Evolutionary conservation across 53 echinoderm and acorn worm species (phyloP).

Genomic region (Astropecten irregularis): DNA sequence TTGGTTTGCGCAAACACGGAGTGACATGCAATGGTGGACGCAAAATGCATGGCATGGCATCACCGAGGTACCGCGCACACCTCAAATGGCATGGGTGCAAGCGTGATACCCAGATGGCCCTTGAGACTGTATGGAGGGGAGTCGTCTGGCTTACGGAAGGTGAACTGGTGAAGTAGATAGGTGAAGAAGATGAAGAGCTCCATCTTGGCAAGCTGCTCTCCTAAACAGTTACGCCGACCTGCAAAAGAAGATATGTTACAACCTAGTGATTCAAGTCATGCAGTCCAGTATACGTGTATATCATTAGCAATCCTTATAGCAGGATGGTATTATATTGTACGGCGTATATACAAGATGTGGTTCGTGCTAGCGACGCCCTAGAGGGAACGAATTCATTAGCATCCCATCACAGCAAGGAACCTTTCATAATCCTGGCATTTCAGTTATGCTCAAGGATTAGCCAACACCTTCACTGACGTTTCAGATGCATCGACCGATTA

Average conservation of each 20-base stretch:
- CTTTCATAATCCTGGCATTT: neutral
- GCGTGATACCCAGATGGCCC: slow-evolving; percentile 42
- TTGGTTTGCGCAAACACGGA: too few relatives aligned
- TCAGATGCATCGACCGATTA: too few relatives aligned
- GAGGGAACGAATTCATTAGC: neutral
- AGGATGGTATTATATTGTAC: neutral
- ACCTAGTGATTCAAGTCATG: neutral
- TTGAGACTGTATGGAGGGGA: slow-evolving; percentile 6
- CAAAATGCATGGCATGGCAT: too few relatives aligned
- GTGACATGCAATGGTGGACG: too few relatives aligned
- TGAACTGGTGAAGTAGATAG: slow-evolving; percentile 55
- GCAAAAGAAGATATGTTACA: neutral
- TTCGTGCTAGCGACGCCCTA: too few relatives aligned
- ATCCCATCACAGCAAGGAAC: neutral
- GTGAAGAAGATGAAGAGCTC: slow-evolving; percentile 60
- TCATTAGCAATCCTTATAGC: neutral
- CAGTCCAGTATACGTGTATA: neutral
- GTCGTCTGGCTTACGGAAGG: slow-evolving; percentile 25
- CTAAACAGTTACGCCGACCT: slow-evolving; percentile 55
- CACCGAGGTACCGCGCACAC: slow-evolving; percentile 49
- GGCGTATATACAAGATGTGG: neutral
- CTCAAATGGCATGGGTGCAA: slow-evolving; percentile 31
- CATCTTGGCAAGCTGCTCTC: slow-evolving; percentile 59
- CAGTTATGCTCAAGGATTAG: too few relatives aligned
- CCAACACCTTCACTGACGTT: too few relatives aligned